Evolutionary conservation across 1,140 invertebrate genomes (phyloP).

Genomic region (Drosophila simulans): DNA sequence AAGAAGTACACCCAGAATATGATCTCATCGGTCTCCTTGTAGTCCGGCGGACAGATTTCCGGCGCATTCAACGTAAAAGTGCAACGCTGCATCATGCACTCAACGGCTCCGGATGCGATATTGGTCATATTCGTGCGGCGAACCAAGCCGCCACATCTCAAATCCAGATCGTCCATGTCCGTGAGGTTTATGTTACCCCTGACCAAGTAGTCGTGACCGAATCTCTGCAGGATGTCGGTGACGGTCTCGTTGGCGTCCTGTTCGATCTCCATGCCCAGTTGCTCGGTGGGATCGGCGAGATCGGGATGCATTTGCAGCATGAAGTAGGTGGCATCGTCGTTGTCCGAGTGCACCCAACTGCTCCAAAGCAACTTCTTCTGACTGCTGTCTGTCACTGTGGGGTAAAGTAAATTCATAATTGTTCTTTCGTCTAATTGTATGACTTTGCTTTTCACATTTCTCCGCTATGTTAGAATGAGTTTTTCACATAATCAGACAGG

Average conservation of each 20-base stretch:
- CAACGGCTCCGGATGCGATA: conserved; percentile 86
- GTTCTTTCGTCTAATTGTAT: neutral
- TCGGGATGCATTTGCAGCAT: conserved; percentile 89
- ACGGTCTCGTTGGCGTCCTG: conserved; percentile 88
- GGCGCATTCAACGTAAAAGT: conserved; percentile 87
- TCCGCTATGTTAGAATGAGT: neutral
- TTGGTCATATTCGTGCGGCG: conserved; percentile 87
- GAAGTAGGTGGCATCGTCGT: conserved; percentile 86
- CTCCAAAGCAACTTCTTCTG: conserved; percentile 11
- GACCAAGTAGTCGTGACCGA: conserved; percentile 87
- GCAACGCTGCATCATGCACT: conserved; percentile 90
- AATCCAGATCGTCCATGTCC: conserved; percentile 88
- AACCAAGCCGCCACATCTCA: conserved; percentile 89
- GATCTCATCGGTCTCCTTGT: conserved; percentile 89
- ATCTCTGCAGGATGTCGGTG: conserved; percentile 89
- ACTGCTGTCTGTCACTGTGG: conserved; percentile 46
- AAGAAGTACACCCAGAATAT: conserved; percentile 93
- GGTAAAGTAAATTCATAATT: neutral
- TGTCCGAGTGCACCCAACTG: conserved; percentile 80
- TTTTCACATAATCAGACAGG: conserved; percentile 42
- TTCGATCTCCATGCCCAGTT: conserved; percentile 90
- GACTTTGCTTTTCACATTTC: neutral
- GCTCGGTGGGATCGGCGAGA: conserved; percentile 88
- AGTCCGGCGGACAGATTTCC: conserved; percentile 90
- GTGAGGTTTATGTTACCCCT: conserved; percentile 89